Evolutionary conservation across 2,888 invertebrate species (phyloP).

Genomic region (Amphiduros pacificus): DNA sequence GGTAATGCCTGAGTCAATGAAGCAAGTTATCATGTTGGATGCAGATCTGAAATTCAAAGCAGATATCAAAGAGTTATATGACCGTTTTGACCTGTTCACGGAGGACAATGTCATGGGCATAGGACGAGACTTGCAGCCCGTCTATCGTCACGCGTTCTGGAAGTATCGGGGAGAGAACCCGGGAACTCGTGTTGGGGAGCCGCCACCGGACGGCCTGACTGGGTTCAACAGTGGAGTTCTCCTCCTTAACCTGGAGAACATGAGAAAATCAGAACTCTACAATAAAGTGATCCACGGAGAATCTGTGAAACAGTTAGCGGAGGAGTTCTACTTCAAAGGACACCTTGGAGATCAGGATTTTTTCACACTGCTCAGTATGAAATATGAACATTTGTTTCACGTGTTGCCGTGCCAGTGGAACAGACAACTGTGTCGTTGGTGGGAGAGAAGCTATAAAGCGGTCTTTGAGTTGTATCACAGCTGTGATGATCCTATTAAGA

Average conservation of each 20-base stretch:
- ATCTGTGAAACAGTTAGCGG: constrained; percentile 43
- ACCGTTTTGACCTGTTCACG: constrained; percentile 71
- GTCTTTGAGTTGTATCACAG: constrained; percentile 74
- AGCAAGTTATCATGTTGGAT: constrained; percentile 72
- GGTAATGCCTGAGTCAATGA: neutral
- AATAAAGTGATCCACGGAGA: constrained; percentile 61
- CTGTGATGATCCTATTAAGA: constrained; percentile 62
- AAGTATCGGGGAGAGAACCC: constrained; percentile 69
- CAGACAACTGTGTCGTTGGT: constrained; percentile 78
- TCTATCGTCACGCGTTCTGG: constrained; percentile 76
- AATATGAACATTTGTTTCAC: constrained; percentile 73
- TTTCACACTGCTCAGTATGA: constrained; percentile 73
- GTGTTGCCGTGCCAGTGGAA: constrained; percentile 79
- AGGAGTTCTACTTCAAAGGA: constrained; percentile 59
- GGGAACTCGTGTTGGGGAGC: constrained; percentile 67
- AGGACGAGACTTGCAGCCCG: constrained; percentile 72
- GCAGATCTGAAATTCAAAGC: constrained; percentile 75
- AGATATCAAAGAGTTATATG: constrained; percentile 70
- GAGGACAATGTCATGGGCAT: constrained; percentile 69
- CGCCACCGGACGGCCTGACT: constrained; percentile 64
- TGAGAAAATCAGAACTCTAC: constrained; percentile 69
- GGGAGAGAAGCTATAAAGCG: constrained; percentile 72
- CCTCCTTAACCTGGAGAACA: constrained; percentile 70
- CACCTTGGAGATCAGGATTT: constrained; percentile 84
- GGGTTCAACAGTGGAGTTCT: constrained; percentile 82